Conservation (phyloP, 2,888 invertebrate species). For the Cosmia trapezina region DNA sequence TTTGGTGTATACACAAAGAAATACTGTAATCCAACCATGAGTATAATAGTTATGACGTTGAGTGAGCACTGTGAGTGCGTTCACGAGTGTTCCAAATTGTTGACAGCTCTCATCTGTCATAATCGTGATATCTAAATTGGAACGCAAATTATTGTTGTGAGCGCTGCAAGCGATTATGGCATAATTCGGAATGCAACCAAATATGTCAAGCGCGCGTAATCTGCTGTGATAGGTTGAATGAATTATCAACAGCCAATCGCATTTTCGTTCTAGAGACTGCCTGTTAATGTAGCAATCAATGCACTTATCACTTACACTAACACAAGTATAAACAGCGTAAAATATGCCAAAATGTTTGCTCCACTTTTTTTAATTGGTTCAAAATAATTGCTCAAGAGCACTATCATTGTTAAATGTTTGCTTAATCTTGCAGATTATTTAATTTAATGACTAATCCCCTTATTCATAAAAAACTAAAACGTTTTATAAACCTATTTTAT, state of each 20-base stretch:
- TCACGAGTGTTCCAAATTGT: too few relatives aligned
- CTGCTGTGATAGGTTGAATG: not conserved
- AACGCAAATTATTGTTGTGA: too few relatives aligned
- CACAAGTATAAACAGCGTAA: constrained; percentile 7
- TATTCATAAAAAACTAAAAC: too few relatives aligned
- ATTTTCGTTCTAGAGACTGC: not conserved
- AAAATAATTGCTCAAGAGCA: constrained; percentile 44
- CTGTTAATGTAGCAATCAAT: not conserved
- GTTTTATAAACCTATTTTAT: too few relatives aligned
- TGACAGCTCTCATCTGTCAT: too few relatives aligned
- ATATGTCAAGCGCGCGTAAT: not conserved
- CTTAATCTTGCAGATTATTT: constrained; percentile 10
- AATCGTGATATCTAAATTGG: too few relatives aligned
- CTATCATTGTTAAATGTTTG: constrained; percentile 15
- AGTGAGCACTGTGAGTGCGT: too few relatives aligned
- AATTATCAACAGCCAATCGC: not conserved
- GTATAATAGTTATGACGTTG: too few relatives aligned
- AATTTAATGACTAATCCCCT: not conserved
- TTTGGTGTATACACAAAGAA: too few relatives aligned
- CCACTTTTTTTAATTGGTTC: constrained; percentile 21
- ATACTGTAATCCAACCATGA: too few relatives aligned
- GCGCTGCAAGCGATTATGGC: too few relatives aligned
- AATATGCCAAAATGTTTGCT: constrained; percentile 33
- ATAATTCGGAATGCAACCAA: too few relatives aligned
- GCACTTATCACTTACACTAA: constrained; percentile 9